These are phyloP conservation scores for Drosophila paramelanica DNA, from an alignment of 2,888 invertebrate genomes.

Conservation along the genomic window DNA sequence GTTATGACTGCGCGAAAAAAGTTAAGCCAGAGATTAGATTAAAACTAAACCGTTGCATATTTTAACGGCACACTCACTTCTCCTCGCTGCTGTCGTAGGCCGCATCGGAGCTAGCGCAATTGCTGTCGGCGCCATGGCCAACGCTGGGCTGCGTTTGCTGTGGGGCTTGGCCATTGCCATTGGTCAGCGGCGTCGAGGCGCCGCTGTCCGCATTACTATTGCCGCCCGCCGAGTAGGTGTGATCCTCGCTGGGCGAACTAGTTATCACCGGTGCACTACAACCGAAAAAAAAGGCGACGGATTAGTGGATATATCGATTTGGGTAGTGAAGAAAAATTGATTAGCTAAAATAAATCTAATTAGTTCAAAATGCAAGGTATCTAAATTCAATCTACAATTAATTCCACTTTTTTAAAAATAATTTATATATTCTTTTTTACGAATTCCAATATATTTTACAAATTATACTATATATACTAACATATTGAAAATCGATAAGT, in stretches of 20 bases:
- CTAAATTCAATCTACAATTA: no score
- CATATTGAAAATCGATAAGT: no score
- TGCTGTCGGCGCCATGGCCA: conserved; percentile 83
- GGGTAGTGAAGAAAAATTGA: no score
- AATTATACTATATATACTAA: no score
- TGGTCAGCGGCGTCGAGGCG: conserved; percentile 76
- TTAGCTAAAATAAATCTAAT: no score
- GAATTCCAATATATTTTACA: no score
- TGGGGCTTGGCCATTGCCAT: conserved; percentile 54
- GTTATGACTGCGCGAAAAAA: conserved; percentile 73
- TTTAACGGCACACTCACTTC: conserved; percentile 82
- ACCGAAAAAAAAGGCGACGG: neutral
- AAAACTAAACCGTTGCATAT: conserved; percentile 1
- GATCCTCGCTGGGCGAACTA: conserved; percentile 95
- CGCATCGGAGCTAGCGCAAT: conserved; percentile 86
- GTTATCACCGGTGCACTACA: conserved; percentile 89
- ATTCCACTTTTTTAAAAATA: no score
- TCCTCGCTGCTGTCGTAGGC: conserved; percentile 87
- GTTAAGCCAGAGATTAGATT: conserved; percentile 1
- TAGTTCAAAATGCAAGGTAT: no score
- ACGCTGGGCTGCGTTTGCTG: conserved; percentile 49
- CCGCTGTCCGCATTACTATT: conserved; percentile 76
- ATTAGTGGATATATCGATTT: neutral
- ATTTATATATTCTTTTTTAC: no score
- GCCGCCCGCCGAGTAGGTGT: conserved; percentile 92